Base-by-base conservation (phyloP, 2,113 vertebrate genomes). In the Poeciliopsis occidentalis region DNA sequence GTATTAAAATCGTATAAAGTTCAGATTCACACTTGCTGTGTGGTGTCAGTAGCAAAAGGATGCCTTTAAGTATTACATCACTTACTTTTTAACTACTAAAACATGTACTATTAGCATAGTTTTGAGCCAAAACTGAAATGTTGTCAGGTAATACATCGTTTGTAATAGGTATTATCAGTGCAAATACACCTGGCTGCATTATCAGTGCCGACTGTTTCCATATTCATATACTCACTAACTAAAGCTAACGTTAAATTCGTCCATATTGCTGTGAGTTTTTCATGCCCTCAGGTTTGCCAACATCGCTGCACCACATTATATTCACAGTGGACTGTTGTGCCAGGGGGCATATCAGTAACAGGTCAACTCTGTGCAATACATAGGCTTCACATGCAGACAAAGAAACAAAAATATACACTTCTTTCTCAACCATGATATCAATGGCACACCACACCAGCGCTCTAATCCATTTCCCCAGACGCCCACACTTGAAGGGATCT, bases 391-490 rank as follows among this genome's bases (percentile, higher is more conserved):
- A 88, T 65, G 73, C 75, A 86, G 87, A 87, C 87, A 92, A 88
- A 91, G 85, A 81, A 82, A 85, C 73, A 73, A 73, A 88, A 89
- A 92, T 87, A 91, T 85, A 86, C 88, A 80, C 63, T 83, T 89
- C 81, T 87, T 89, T 87, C 71, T 88, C 82, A 81, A 71, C 75
- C 85, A 81, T 89, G 88, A 84, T 91, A 92, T 92, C 86, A 83
- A 69, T 86, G 85, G 88, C 82, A 44, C 37, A 66, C 64, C 34
- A 66, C 34, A 87, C 77, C 88, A 89, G 82, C 60, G 47, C 84
- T 85, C 90, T 93, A 92, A 93, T 93, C 92, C 92, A 92, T 93
- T 93, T 91, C 89, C 91, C 91, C 26, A 81, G 81, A 91, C 90
- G 82, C 92, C 92, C 79, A 92, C 91, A 87, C 90, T 83, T 72